A percentile compares a stretch with the other conserved stretches of the same genome.
phyloP scores from a whole-genome alignment of 2,113 vertebrate species.

The Mungos mungo region DNA sequence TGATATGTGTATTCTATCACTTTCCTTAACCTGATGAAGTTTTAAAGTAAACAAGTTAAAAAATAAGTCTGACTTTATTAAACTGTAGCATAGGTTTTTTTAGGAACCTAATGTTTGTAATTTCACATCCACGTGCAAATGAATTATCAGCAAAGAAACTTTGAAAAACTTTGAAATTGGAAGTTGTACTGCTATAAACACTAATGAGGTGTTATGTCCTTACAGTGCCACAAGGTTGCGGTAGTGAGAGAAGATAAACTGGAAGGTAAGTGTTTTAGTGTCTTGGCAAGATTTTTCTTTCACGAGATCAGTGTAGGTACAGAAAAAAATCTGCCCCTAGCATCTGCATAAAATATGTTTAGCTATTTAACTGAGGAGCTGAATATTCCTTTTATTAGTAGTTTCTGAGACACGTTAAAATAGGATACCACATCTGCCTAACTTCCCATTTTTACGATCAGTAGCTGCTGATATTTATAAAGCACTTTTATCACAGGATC shows the following conservation, averaged over 20 bases:
- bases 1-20: not conserved
- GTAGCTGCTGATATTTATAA: not conserved
- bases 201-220: slow-evolving; percentile 73
- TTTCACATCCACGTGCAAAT: not conserved
- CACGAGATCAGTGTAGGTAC: slow-evolving; percentile 46
- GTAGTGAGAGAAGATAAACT: slow-evolving; percentile 96
- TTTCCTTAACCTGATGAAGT: slow-evolving; percentile 36
- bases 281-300: slow-evolving; percentile 58
- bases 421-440: slow-evolving; percentile 55
- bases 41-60: slow-evolving; percentile 55
- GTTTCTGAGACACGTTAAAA: slow-evolving; percentile 69
- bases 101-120: not conserved
- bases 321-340: slow-evolving; percentile 53
- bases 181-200: not conserved
- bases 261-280: slow-evolving; percentile 87
- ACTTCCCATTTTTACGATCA: slow-evolving; percentile 50
- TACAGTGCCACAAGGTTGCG: slow-evolving; percentile 95
- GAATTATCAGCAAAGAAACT: not conserved
- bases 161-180: not conserved
- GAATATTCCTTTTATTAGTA: slow-evolving; percentile 69
- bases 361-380: slow-evolving; percentile 55
- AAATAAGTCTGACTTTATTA: slow-evolving; percentile 38
- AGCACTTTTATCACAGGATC: slow-evolving; percentile 48
- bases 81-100: slow-evolving; percentile 45
- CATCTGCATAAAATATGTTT: slow-evolving; percentile 52